A percentile compares a stretch with the other conserved stretches of the same genome.
These are phyloP conservation scores for Schlechtendalia chinensis DNA, from an alignment of 1,140 invertebrate species.

Conservation along the genomic window DNA sequence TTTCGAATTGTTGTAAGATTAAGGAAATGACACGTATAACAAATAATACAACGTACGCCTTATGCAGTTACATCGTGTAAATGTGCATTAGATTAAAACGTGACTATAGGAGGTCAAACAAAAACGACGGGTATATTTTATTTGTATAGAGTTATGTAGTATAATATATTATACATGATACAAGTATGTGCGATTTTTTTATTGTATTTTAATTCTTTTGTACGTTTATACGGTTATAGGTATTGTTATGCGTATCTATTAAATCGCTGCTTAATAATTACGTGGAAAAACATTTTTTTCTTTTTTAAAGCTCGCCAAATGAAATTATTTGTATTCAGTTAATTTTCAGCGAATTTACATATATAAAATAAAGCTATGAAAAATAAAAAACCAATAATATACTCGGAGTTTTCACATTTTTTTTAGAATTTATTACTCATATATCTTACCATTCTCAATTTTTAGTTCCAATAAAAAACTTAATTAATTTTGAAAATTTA, in stretches of 20 bases:
- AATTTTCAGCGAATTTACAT: neutral
- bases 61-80: too few species aligned
- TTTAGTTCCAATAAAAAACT: neutral
- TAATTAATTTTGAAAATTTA: neutral
- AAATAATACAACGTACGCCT: neutral
- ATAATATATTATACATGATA: too few species aligned
- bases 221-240: too few species aligned
- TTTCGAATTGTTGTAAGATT: neutral
- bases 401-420: neutral
- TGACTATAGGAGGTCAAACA: constrained; percentile 1
- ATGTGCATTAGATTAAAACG: constrained; percentile 22
- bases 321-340: neutral
- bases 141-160: too few species aligned
- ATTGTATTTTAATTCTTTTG: too few species aligned
- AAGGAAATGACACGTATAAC: neutral
- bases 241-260: too few species aligned
- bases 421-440: neutral
- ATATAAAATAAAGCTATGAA: neutral
- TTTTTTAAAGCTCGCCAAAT: too few species aligned
- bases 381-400: neutral
- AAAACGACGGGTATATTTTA: neutral
- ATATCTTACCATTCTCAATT: neutral
- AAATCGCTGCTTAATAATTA: too few species aligned
- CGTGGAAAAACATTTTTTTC: too few species aligned
- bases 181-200: too few species aligned